Evolutionary conservation across 2,797 vertebrate species (phyloP).

Genomic region (Thunnus albacares): DNA sequence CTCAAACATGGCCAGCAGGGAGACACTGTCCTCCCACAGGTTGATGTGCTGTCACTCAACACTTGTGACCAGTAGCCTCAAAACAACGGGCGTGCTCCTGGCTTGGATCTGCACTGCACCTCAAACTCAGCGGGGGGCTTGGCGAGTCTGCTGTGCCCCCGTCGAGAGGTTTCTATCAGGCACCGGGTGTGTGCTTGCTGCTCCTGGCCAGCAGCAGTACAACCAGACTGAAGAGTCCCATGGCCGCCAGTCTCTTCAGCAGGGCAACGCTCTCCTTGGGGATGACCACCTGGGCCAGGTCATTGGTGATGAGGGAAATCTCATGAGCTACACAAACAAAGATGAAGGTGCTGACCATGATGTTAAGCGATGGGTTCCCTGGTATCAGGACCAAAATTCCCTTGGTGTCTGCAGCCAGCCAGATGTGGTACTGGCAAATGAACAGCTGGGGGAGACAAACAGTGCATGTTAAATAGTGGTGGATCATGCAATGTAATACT

Average conservation of each 20-base stretch:
- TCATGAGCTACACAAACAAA: slow-evolving; percentile 99
- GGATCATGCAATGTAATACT: background rate
- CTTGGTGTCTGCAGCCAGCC: slow-evolving; percentile 98
- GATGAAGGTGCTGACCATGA: slow-evolving; percentile 97
- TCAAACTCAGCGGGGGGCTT: slow-evolving; percentile 14
- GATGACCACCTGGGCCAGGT: slow-evolving; percentile 95
- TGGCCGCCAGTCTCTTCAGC: slow-evolving; percentile 89
- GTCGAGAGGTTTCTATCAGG: slow-evolving; percentile 43
- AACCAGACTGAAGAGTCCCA: slow-evolving; percentile 86
- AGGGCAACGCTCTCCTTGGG: slow-evolving; percentile 94
- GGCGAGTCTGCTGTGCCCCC: background rate
- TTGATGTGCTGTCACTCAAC: slow-evolving; percentile 9
- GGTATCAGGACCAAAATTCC: slow-evolving; percentile 97
- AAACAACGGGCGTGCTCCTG: slow-evolving; percentile 33
- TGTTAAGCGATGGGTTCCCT: slow-evolving; percentile 93
- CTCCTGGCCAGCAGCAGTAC: slow-evolving; percentile 87
- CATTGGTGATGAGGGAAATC: slow-evolving; percentile 97
- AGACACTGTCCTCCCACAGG: background rate
- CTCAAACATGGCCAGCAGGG: slow-evolving; percentile 17
- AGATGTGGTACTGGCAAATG: slow-evolving; percentile 99
- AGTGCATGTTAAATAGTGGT: background rate
- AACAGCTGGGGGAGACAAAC: slow-evolving; percentile 90
- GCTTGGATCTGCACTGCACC: slow-evolving; percentile 18
- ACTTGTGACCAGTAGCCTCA: background rate
- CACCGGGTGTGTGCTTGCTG: slow-evolving; percentile 78